Evolutionary conservation across 53 echinoderm and acorn worm species (phyloP).

Genomic region (Pentamera pediparva): DNA sequence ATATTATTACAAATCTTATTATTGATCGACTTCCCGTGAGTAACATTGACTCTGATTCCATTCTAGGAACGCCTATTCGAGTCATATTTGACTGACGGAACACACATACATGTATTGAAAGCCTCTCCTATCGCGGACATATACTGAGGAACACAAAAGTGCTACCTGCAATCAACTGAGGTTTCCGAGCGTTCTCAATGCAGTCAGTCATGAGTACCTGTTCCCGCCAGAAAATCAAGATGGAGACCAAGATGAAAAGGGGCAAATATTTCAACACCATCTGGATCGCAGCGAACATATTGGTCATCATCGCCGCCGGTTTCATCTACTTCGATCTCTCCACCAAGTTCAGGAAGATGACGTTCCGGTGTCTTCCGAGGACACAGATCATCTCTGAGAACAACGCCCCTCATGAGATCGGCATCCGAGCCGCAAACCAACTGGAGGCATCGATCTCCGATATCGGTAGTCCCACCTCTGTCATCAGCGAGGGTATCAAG

Average conservation of each 20-base stretch:
- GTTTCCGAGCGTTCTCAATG: neutral
- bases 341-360: slow-evolving; percentile 22
- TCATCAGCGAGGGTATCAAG: neutral
- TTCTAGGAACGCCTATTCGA: too few species aligned
- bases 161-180: too few species aligned
- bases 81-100: too few species aligned
- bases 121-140: too few species aligned
- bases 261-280: slow-evolving; percentile 27
- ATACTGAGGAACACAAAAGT: too few species aligned
- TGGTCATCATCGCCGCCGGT: slow-evolving; percentile 19
- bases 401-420: slow-evolving; percentile 2
- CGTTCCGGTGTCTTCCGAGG: slow-evolving; percentile 9
- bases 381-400: neutral
- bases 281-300: slow-evolving; percentile 19
- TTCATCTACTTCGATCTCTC: slow-evolving; percentile 24
- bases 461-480: neutral
- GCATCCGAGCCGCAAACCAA: slow-evolving; percentile 19
- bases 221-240: slow-evolving; percentile 28
- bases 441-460: neutral
- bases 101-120: too few species aligned
- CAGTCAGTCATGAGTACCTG: slow-evolving; percentile 17
- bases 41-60: too few species aligned
- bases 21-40: too few species aligned
- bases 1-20: too few species aligned
- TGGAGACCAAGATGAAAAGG: slow-evolving; percentile 20